A percentile compares a stretch with the other conserved stretches of the same genome.
Evolutionary conservation across 2,797 vertebrate genomes (phyloP).

Genomic region (Prunella strophiata): DNA sequence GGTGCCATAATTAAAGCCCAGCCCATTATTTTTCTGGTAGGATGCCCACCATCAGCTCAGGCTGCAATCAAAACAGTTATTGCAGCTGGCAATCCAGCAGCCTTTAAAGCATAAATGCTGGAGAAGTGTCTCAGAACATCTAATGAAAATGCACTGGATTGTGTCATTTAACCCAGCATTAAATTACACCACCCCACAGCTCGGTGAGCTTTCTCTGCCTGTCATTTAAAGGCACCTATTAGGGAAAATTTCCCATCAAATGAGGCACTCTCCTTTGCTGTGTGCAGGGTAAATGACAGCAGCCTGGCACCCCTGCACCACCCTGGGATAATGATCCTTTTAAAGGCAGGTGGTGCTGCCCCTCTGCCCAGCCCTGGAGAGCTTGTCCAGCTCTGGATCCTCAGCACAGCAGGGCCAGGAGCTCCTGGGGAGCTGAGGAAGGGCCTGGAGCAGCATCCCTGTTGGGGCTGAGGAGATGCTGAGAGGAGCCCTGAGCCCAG

Average conservation of each 20-base stretch:
- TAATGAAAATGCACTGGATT: constrained; percentile 64
- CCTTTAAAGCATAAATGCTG: constrained; percentile 40
- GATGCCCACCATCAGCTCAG: constrained; percentile 61
- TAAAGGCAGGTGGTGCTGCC: background rate
- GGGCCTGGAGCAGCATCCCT: background rate
- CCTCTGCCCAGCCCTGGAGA: background rate
- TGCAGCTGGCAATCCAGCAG: constrained; percentile 61
- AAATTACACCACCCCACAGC: constrained; percentile 57
- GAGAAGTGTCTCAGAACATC: constrained; percentile 56
- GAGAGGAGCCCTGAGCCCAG: background rate
- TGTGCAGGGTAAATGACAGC: background rate
- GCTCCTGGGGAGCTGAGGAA: background rate
- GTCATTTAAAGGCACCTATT: constrained; percentile 56
- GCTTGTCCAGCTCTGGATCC: background rate
- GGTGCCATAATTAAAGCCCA: constrained; percentile 63
- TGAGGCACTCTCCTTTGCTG: background rate
- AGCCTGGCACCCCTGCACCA: background rate
- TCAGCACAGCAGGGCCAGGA: background rate
- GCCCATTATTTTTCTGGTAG: constrained; percentile 52
- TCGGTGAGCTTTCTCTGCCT: constrained; percentile 19
- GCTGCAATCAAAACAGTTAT: constrained; percentile 64
- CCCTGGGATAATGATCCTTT: background rate
- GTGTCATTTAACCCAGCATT: constrained; percentile 68
- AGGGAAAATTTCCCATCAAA: constrained; percentile 33
- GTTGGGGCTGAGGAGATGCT: background rate